Conservation (phyloP, 2,888 invertebrate species). For the Oscheius onirici region DNA sequence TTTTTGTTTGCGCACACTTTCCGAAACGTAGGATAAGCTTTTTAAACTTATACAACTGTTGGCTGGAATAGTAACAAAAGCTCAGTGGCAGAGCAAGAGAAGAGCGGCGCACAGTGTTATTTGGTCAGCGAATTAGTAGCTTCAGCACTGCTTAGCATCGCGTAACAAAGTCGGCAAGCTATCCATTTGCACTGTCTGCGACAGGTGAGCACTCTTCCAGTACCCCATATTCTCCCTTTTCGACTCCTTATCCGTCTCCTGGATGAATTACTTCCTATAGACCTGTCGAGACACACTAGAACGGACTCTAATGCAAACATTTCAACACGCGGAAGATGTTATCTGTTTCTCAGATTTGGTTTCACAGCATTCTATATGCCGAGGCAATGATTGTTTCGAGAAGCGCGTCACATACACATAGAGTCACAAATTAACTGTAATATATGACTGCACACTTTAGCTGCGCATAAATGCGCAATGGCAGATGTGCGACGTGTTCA, state of each 20-base stretch:
- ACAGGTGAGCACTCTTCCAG: constrained; percentile 1
- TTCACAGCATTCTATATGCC: not conserved
- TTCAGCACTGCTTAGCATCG: constrained; percentile 29
- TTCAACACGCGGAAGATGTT: constrained; percentile 14
- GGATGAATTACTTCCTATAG: not conserved
- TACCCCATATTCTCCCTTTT: not conserved
- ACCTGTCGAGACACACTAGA: constrained; percentile 10
- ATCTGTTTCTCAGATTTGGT: constrained; percentile 23
- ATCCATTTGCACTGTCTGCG: constrained; percentile 25
- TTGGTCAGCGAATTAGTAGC: constrained; percentile 29
- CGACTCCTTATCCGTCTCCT: too few relatives aligned
- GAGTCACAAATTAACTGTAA: constrained; percentile 26
- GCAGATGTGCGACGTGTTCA: constrained; percentile 28
- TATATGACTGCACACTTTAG: constrained; percentile 26
- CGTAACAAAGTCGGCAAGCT: constrained; percentile 27
- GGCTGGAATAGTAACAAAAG: too few relatives aligned
- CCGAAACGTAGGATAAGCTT: too few relatives aligned
- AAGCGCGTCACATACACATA: not conserved
- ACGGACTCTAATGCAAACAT: constrained; percentile 13
- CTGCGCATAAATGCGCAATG: constrained; percentile 26
- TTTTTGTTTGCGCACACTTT: too few relatives aligned
- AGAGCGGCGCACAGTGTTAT: constrained; percentile 11
- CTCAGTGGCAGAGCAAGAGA: not conserved
- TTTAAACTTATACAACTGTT: too few relatives aligned
- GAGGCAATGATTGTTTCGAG: constrained; percentile 3